Evolutionary conservation across 2,113 vertebrate genomes (phyloP), one percentile per base, ranked within the genome.

Genomic region (Oryzias woworae): DNA sequence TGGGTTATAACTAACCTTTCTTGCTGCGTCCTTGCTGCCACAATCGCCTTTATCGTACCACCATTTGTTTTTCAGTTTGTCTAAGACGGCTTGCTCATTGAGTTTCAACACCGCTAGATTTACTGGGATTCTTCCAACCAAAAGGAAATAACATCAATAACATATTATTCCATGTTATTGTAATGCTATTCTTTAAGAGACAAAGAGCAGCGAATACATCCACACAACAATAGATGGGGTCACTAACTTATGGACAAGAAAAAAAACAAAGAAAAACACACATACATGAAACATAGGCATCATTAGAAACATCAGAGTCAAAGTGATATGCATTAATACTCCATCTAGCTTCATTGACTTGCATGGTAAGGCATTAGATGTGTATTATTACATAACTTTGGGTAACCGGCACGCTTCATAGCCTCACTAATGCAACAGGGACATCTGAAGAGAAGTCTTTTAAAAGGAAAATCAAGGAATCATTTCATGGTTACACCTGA

Each of bases 1-100:
- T 44, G 87, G 70, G 67, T 85, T 91, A 61, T 65, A 85, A 98
- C 96, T 98, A 91, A 98, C 96, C 96, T 98, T 98, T 95, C 96
- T 96, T 95, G 93, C 95, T 92, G 96, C 95, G 95, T 98, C 96
- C 89, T 94, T 97, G 95, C 31, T 77, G 95, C 96, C 96, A 97
- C 96, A 98, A 91, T 98, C 95, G 43, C 96, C 96, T 70, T 98
- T 98, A 98, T 98, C 95, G 96, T 98, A 98, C 96, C 96, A 98
- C 96, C 96, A 98, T 96, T 98, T 98, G 96, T 73, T 98, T 98
- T 98, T 98, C 95, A 98, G 96, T 96, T 98, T 98, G 96, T 98
- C 96, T 98, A 98, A 97, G 95, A 98, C 87, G 95, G 96, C 96
- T 94, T 98, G 96, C 92, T 98, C 96, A 98, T 94, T 98, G 94